Evolutionary conservation across 1,140 invertebrate genomes (phyloP), one percentile per base, ranked within the genome.

Genomic region (Drosophila asahinai): DNA sequence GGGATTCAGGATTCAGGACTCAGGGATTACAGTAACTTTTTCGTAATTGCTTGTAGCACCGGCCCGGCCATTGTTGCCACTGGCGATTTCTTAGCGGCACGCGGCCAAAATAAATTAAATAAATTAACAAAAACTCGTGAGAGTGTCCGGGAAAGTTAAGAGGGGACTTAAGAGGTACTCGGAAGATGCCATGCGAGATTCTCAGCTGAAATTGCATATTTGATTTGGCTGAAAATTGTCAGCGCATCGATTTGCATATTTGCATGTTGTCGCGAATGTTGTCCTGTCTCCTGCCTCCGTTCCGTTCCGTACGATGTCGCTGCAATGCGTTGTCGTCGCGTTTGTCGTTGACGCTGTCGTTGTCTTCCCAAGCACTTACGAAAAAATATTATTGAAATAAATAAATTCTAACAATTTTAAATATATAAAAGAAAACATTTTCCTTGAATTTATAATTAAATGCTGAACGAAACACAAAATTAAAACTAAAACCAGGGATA

Each of bases 31-130:
- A 87, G 84, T 87, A 90, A 90, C 86, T 68, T 87, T 89, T 81
- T 90, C 71, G 86, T 89, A 89, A 89, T 89, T 89, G 86, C 86
- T 86, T 86, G 83, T 86, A 72, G 61, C 74, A 36, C 33, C 33
- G 33, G 11, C 33, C 33, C 75, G 65, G 48, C 62, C 57, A 51
- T 47, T 67, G 66, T 80, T 71, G 63, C 83, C 60, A 68, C 48
- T 70, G 73, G 86, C 84, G 77, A 89, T 84, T 81, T 76, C 42
- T 42, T 81, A 36, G 55, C 70, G 84, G 84, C 84, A 89, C 86
- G 86, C 86, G 86, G 86, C 86, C 74, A 77, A 89, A 81, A 89
- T 89, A 90, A 90, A 89, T 89, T 89, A 90, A 90, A 57, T 57
- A 57, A 40, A 57, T 57, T 57, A 57, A 57, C 54, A 82, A 55